Evolutionary conservation across 2,113 vertebrate genomes (phyloP).

Genomic region (Callospermophilus lateralis): DNA sequence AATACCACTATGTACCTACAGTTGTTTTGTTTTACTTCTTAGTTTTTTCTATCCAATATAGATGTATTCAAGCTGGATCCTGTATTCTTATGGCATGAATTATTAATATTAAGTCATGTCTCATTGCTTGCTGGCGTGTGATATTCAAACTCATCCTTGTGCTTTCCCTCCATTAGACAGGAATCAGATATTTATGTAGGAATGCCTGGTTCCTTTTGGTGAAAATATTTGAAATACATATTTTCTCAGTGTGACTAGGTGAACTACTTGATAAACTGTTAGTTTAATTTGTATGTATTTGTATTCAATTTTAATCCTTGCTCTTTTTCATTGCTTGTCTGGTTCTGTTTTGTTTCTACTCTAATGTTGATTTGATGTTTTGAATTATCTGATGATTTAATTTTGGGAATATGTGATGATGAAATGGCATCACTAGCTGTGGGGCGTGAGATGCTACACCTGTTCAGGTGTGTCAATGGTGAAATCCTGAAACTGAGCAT

Average conservation of each 20-base stretch:
- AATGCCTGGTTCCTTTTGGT: not conserved
- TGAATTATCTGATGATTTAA: slow-evolving; percentile 35
- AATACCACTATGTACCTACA: not conserved
- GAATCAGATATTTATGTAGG: not conserved
- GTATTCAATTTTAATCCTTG: not conserved
- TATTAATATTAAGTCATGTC: not conserved
- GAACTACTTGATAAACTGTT: not conserved
- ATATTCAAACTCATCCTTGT: not conserved
- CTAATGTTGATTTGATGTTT: slow-evolving; percentile 35
- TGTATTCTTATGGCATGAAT: not conserved
- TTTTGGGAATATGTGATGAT: not conserved
- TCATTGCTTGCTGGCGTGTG: not conserved
- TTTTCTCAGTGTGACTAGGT: not conserved
- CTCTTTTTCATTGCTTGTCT: not conserved
- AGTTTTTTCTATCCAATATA: not conserved
- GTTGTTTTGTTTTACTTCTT: not conserved
- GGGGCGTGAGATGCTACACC: not conserved
- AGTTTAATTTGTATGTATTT: not conserved
- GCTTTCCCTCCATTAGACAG: not conserved
- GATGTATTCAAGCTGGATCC: not conserved
- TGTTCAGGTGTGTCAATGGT: not conserved
- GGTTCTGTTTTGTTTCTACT: slow-evolving; percentile 17
- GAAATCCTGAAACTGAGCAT: not conserved
- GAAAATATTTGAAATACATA: not conserved
- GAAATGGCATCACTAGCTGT: not conserved